A percentile compares a stretch with the other conserved stretches of the same genome.
phyloP scores from a whole-genome alignment of 2,113 vertebrate genomes.

The Panthera uncia region DNA sequence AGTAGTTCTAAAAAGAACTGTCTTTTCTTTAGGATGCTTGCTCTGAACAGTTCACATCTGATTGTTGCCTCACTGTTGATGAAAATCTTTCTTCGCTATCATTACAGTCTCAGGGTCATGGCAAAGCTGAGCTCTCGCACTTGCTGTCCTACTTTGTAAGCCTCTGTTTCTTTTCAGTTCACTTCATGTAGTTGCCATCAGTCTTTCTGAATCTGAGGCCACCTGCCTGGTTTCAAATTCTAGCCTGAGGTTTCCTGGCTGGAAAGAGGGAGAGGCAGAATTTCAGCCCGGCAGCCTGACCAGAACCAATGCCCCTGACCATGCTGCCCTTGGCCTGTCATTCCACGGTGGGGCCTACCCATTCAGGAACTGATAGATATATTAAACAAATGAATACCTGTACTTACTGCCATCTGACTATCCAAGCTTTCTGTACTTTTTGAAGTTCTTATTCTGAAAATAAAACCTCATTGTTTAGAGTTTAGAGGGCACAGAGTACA shows the following conservation, averaged over 20 bases:
- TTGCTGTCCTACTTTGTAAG: neutral
- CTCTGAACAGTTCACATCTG: neutral
- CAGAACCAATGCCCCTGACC: neutral
- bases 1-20: neutral
- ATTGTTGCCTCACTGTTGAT: neutral
- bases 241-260: no score
- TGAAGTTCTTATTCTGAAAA: neutral
- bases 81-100: neutral
- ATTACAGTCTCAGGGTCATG: neutral
- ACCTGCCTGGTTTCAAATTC: neutral
- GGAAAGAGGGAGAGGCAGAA: neutral
- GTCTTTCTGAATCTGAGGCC: neutral
- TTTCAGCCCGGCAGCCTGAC: neutral
- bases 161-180: neutral
- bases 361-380: neutral
- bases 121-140: neutral
- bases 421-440: neutral
- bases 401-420: no score
- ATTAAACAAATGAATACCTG: neutral
- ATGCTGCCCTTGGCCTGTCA: rapidly evolving
- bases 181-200: neutral
- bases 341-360: neutral
- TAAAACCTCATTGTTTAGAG: neutral
- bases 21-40: neutral
- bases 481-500: neutral